Percentiles rank a stretch among this genome's conserved stretches.
Conservation (phyloP, 2,113 vertebrate genomes). For the Chauna torquata region DNA sequence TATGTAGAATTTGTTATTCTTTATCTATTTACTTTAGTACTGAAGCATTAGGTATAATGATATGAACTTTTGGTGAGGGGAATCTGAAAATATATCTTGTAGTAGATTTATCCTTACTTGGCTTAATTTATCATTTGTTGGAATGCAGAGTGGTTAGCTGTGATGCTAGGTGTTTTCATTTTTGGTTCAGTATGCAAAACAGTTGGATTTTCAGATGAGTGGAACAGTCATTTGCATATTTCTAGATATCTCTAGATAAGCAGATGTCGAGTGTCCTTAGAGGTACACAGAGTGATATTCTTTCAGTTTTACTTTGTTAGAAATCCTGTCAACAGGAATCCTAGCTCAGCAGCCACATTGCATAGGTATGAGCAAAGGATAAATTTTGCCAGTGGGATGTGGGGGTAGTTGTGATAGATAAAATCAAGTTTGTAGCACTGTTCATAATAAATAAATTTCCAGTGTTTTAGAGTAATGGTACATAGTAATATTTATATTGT, state of each 20-base stretch:
- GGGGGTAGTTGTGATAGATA: not conserved
- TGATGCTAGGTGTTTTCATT: not conserved
- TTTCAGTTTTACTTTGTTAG: not conserved
- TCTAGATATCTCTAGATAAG: not conserved
- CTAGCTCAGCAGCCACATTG: not conserved
- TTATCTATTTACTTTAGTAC: not conserved
- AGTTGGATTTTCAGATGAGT: not conserved
- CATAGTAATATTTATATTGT: not conserved
- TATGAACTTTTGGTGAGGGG: not conserved
- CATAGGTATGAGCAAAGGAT: not conserved
- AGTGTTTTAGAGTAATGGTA: not conserved
- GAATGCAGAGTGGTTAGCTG: not conserved
- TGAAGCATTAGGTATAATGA: not conserved
- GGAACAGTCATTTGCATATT: not conserved
- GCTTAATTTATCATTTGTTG: not conserved
- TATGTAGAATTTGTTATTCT: not conserved
- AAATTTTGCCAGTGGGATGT: not conserved
- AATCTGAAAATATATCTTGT: not conserved
- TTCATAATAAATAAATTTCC: not conserved
- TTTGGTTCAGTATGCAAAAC: not conserved
- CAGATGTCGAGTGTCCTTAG: not conserved
- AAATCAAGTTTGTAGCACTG: not conserved
- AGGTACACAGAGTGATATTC: not conserved
- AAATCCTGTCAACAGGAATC: not conserved
- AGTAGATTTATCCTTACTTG: not conserved